Percentiles rank a stretch among this genome's conserved stretches.
These are phyloP conservation scores for Bambusicola thoracicus DNA, from an alignment of 2,113 vertebrate genomes.

Conservation along the genomic window DNA sequence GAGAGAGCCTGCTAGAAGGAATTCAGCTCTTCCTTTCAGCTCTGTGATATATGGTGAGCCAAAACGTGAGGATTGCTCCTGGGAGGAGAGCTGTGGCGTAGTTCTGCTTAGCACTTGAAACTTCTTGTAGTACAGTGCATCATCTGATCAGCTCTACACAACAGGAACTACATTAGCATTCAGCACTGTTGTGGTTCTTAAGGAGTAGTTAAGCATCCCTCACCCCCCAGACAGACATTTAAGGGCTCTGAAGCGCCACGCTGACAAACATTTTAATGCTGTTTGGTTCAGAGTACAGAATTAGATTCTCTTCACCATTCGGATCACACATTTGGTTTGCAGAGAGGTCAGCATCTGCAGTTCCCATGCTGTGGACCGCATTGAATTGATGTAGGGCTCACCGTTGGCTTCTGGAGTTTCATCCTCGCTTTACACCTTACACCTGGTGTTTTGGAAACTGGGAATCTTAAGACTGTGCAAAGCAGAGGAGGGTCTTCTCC, in stretches of 20 bases:
- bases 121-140: constrained; percentile 19
- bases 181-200: constrained; percentile 40
- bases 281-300: not conserved
- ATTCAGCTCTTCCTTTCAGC: constrained; percentile 11
- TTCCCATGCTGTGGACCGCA: accelerated
- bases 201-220: constrained; percentile 53
- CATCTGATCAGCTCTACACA: constrained; percentile 60
- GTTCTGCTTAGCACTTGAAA: not conserved
- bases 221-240: not conserved
- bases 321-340: not conserved
- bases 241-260: not conserved
- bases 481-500: not conserved
- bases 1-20: not conserved
- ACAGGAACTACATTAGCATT: constrained; percentile 63
- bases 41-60: not conserved
- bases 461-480: not conserved
- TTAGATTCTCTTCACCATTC: not conserved
- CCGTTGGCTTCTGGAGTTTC: not conserved
- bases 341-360: not conserved
- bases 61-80: constrained; percentile 18
- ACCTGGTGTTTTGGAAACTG: not conserved
- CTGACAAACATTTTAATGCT: not conserved
- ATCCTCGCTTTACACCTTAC: not conserved
- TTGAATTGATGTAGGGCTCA: not conserved
- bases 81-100: not conserved